These are phyloP conservation scores for Ariolimax columbianus DNA, from an alignment of 2,888 invertebrate genomes.

Conservation along the genomic window DNA sequence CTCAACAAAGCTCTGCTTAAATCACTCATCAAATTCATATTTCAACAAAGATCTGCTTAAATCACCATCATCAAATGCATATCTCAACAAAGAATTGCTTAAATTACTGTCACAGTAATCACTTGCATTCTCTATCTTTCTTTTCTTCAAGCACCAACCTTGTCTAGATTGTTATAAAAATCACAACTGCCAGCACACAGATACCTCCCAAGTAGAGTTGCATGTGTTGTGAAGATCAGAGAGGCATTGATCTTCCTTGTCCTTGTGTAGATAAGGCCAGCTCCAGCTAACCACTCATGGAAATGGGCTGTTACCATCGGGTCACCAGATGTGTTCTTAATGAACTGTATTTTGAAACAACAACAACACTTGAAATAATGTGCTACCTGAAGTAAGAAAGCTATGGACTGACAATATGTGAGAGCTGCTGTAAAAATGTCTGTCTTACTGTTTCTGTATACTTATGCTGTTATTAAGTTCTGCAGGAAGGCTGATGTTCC, in stretches of 20 bases:
- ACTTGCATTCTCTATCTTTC: not conserved
- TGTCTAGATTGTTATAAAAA: slow-evolving; percentile 97
- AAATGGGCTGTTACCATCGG: slow-evolving; percentile 95
- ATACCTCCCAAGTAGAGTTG: slow-evolving; percentile 96
- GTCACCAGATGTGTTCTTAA: slow-evolving; percentile 68
- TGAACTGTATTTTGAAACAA: slow-evolving; percentile 72
- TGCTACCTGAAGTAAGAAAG: not conserved
- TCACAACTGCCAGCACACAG: slow-evolving; percentile 99
- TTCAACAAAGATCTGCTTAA: no score
- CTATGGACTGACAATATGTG: no score
- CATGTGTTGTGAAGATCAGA: slow-evolving; percentile 99
- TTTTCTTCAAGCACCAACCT: slow-evolving; percentile 60
- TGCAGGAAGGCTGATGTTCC: no score
- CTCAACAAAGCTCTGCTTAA: no score
- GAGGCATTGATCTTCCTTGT: slow-evolving; percentile 92
- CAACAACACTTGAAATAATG: not conserved
- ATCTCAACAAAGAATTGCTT: not conserved
- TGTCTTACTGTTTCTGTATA: no score
- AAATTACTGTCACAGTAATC: not conserved
- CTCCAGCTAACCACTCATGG: slow-evolving; percentile 99
- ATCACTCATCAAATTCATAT: no score
- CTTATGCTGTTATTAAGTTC: no score
- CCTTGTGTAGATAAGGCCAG: slow-evolving; percentile 92
- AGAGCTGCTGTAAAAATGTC: no score
- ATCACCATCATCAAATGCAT: no score